These are phyloP conservation scores for Serrognathus titanus DNA, from an alignment of 2,888 invertebrate genomes.

Conservation along the genomic window DNA sequence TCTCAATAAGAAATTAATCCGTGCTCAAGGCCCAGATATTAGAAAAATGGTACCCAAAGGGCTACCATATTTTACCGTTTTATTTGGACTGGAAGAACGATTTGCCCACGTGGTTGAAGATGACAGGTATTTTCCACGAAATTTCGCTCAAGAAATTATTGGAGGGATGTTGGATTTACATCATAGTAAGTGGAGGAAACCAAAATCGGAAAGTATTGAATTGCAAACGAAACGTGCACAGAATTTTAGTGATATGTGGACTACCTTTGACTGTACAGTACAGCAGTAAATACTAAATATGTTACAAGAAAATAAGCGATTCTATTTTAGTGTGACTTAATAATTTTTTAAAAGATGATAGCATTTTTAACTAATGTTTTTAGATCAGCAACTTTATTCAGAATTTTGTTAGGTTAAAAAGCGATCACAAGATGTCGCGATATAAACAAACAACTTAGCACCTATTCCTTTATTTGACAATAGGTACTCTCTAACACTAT, in stretches of 20 bases:
- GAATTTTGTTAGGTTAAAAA: too few relatives aligned
- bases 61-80: conserved; percentile 90
- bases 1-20: conserved; percentile 86
- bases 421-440: too few relatives aligned
- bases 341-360: too few relatives aligned
- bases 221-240: conserved; percentile 73
- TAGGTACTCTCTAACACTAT: too few relatives aligned
- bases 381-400: too few relatives aligned
- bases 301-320: conserved; percentile 5
- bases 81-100: conserved; percentile 87
- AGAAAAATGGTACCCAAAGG: conserved; percentile 85
- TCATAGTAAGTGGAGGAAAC: conserved; percentile 81
- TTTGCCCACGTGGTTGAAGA: conserved; percentile 98
- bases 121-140: conserved; percentile 76
- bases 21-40: conserved; percentile 67
- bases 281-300: conserved; percentile 7
- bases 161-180: conserved; percentile 92
- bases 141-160: conserved; percentile 94
- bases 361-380: too few relatives aligned
- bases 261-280: conserved; percentile 53
- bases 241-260: conserved; percentile 69
- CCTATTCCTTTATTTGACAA: too few relatives aligned
- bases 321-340: too few relatives aligned
- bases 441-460: too few relatives aligned
- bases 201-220: conserved; percentile 70